These are phyloP conservation scores for Alloplasta piceator DNA, from an alignment of 2,888 invertebrate species.

Conservation along the genomic window DNA sequence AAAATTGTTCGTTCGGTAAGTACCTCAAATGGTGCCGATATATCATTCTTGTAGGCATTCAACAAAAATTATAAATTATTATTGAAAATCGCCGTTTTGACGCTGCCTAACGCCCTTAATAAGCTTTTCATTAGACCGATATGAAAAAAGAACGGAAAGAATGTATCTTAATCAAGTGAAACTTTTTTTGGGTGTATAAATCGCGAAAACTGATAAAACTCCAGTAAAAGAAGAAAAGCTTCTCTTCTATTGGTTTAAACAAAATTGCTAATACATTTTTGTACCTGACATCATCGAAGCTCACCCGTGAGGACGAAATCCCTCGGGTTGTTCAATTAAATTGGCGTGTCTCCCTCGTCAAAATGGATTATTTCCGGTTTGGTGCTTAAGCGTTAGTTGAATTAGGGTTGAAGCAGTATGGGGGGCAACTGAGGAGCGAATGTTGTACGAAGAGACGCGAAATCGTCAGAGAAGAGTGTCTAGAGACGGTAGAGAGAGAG, in stretches of 20 bases:
- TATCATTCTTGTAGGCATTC: too few relatives aligned
- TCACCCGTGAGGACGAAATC: neutral
- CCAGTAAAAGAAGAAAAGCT: too few relatives aligned
- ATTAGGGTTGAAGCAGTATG: slow-evolving; percentile 39
- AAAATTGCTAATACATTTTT: neutral
- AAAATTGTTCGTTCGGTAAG: too few relatives aligned
- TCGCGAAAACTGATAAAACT: too few relatives aligned
- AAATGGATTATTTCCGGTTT: slow-evolving; percentile 54
- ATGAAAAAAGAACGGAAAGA: too few relatives aligned
- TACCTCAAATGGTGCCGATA: too few relatives aligned
- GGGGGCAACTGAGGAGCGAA: slow-evolving; percentile 16
- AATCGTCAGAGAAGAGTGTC: slow-evolving; percentile 17
- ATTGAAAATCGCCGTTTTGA: too few relatives aligned
- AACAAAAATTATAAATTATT: too few relatives aligned
- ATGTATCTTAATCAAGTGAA: too few relatives aligned
- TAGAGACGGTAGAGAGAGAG: neutral
- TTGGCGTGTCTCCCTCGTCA: slow-evolving; percentile 27
- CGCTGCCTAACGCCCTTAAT: too few relatives aligned
- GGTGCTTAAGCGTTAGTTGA: slow-evolving; percentile 54
- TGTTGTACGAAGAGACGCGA: slow-evolving; percentile 24
- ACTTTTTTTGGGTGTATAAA: too few relatives aligned
- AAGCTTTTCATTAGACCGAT: too few relatives aligned
- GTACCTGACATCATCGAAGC: neutral
- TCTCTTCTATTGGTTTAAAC: neutral
- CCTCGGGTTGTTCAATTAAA: slow-evolving; percentile 34